Conservation (phyloP, 2,797 vertebrate species). For the Heterohyrax brucei region DNA sequence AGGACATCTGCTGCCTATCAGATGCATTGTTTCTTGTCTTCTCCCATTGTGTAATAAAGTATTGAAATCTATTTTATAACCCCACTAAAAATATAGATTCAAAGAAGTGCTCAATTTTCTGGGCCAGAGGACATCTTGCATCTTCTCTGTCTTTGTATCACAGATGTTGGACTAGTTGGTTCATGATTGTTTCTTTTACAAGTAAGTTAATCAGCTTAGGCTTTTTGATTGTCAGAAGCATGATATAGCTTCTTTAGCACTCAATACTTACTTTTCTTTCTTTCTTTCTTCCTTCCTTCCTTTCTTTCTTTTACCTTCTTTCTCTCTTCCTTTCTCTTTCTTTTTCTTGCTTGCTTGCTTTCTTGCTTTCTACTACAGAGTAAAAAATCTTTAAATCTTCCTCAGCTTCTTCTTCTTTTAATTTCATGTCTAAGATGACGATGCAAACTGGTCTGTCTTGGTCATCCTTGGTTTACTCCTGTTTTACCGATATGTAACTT, state of each 20-base stretch:
- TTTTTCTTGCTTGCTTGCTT: too few species aligned
- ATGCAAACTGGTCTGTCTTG: background rate
- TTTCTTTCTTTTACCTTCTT: background rate
- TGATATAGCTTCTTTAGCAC: constrained; percentile 62
- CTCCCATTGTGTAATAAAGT: constrained; percentile 68
- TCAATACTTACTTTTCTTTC: background rate
- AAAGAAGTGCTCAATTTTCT: constrained; percentile 52
- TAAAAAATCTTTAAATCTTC: background rate
- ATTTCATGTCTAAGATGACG: background rate
- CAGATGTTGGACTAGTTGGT: constrained; percentile 70
- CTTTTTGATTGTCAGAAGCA: constrained; percentile 53
- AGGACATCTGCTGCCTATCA: constrained; percentile 78
- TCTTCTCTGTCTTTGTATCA: constrained; percentile 64
- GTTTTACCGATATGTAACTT: background rate
- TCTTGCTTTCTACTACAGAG: background rate
- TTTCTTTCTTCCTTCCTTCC: background rate
- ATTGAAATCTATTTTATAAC: constrained; percentile 73
- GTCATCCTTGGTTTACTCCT: background rate
- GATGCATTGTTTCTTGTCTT: constrained; percentile 64
- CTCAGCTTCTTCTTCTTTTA: background rate
- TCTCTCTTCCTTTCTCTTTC: too few species aligned
- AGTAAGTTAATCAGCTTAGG: constrained; percentile 67
- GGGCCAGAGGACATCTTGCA: background rate
- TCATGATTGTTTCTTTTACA: constrained; percentile 69
- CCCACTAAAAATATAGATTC: constrained; percentile 72